phyloP scores from a whole-genome alignment of 2,113 vertebrate species.

The Barbus barbus region DNA sequence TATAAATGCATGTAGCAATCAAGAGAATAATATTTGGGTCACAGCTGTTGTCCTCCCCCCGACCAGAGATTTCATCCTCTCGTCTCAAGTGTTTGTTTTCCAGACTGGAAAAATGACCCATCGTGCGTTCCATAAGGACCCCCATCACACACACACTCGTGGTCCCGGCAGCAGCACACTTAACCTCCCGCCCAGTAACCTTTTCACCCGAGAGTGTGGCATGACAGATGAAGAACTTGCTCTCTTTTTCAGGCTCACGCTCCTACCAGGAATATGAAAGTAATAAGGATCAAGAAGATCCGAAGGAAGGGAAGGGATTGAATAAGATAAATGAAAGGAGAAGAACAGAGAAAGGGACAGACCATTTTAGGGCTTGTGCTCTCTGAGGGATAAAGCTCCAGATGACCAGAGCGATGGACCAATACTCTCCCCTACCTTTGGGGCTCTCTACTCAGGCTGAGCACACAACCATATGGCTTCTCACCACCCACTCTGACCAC shows the following conservation, averaged over 20 bases:
- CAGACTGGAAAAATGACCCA: constrained; percentile 48
- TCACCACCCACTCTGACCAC: constrained; percentile 40
- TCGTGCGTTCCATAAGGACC: constrained; percentile 38
- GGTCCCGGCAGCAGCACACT: constrained; percentile 33
- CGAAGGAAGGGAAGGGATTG: neutral
- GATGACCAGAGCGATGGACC: constrained; percentile 42
- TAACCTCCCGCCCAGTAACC: constrained; percentile 40
- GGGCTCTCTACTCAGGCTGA: constrained; percentile 39
- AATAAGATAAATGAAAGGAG: neutral
- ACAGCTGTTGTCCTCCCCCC: constrained; percentile 21
- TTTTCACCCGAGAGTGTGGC: constrained; percentile 45
- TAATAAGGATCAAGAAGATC: constrained; percentile 5
- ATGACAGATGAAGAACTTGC: constrained; percentile 44
- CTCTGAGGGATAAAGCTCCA: constrained; percentile 32
- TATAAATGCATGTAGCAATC: neutral
- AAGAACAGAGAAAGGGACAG: constrained; percentile 9
- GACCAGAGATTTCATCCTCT: constrained; percentile 19
- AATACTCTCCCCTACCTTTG: constrained; percentile 31
- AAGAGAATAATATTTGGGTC: constrained; percentile 32
- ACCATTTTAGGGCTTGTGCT: constrained; percentile 24
- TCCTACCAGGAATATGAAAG: neutral
- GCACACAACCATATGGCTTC: constrained; percentile 47
- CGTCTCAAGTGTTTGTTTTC: constrained; percentile 52
- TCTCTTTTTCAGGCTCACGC: neutral
- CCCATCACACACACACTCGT: neutral